Evolutionary conservation across 2,113 vertebrate species (phyloP).

Genomic region (Semnornis frantzii): DNA sequence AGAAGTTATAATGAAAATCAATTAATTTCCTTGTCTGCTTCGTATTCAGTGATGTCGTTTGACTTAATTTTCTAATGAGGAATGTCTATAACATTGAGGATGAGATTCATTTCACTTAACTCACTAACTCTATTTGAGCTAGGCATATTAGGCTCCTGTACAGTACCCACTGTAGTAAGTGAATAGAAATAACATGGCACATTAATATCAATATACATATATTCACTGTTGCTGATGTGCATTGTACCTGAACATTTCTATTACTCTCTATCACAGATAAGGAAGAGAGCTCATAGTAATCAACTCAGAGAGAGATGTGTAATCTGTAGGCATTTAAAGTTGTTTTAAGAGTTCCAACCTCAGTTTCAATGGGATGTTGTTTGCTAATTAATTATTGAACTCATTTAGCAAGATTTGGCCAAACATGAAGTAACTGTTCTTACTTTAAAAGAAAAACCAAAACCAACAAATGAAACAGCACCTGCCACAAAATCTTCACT

Average conservation of each 20-base stretch:
- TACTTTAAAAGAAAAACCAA: neutral
- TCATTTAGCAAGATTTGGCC: neutral
- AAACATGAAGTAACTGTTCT: neutral
- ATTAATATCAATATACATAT: neutral
- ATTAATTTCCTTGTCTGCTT: neutral
- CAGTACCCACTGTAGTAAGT: neutral
- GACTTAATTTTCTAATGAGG: neutral
- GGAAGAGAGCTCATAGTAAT: neutral
- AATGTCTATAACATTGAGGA: neutral
- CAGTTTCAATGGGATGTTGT: neutral
- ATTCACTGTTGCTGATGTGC: neutral
- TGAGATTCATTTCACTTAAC: neutral
- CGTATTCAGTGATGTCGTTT: neutral
- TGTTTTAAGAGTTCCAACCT: neutral
- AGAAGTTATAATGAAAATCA: neutral
- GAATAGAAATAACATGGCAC: neutral
- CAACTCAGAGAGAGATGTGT: neutral
- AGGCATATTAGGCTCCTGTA: neutral
- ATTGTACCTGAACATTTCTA: neutral
- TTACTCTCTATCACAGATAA: neutral
- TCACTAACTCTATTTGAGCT: neutral
- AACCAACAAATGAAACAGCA: neutral
- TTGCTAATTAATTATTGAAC: neutral
- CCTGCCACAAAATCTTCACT: neutral
- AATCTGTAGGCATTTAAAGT: neutral